These are phyloP conservation scores for Epicampocera succincta DNA, from an alignment of 2,888 invertebrate species.

Conservation along the genomic window DNA sequence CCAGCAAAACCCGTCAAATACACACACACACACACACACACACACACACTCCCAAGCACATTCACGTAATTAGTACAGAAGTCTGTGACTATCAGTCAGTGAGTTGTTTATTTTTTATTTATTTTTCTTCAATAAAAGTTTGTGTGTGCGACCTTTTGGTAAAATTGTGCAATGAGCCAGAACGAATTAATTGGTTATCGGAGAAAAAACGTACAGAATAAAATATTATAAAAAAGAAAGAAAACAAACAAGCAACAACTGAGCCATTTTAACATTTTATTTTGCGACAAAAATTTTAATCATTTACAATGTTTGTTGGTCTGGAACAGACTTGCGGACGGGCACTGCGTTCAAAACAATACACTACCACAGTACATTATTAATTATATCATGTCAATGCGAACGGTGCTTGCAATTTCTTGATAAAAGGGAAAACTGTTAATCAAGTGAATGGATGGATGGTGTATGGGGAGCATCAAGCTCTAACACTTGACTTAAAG, in stretches of 20 bases:
- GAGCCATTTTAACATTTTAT: constrained; percentile 37
- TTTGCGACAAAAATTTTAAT: constrained; percentile 33
- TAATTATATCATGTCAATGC: constrained; percentile 8
- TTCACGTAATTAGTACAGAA: not conserved
- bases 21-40: not conserved
- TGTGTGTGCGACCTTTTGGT: constrained; percentile 53
- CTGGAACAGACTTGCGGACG: constrained; percentile 48
- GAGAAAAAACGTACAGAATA: constrained; percentile 19
- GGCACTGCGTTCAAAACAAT: constrained; percentile 17
- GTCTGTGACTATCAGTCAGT: constrained; percentile 8
- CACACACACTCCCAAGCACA: too few species aligned
- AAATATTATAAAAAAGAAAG: constrained; percentile 5
- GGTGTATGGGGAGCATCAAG: too few species aligned
- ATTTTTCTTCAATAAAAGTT: constrained; percentile 16
- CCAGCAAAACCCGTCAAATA: not conserved
- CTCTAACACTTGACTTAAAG: too few species aligned
- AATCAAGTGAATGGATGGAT: not conserved
- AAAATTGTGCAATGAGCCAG: constrained; percentile 68
- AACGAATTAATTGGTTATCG: constrained; percentile 65
- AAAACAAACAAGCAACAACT: constrained; percentile 14
- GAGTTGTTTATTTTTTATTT: too few species aligned
- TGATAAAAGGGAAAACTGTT: not conserved
- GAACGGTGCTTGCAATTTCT: not conserved
- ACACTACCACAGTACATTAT: constrained; percentile 4
- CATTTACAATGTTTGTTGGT: constrained; percentile 53